These are phyloP conservation scores for Neodiprion pinetum DNA, from an alignment of 1,140 invertebrate genomes.

Conservation along the genomic window DNA sequence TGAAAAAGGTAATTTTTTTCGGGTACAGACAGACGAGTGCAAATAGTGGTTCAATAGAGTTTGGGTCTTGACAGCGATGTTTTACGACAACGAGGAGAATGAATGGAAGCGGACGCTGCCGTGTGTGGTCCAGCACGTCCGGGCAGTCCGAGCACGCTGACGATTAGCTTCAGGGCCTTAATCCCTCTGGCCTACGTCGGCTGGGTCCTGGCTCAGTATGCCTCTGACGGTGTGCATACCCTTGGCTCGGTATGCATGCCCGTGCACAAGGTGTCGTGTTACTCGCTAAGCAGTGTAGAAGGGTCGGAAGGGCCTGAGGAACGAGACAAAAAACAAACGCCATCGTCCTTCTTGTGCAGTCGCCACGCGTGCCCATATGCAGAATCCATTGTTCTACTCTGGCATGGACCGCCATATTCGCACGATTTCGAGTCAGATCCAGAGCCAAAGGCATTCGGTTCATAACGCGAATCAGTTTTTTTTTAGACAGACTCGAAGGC, in stretches of 20 bases:
- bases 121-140: slow-evolving; percentile 52
- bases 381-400: background rate
- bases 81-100: slow-evolving; percentile 29
- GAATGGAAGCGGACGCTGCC: slow-evolving; percentile 28
- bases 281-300: slow-evolving; percentile 47
- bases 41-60: slow-evolving; percentile 33
- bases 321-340: background rate
- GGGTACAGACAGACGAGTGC: background rate
- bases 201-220: background rate
- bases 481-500: too few species aligned
- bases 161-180: slow-evolving; percentile 48
- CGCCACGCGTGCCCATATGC: background rate
- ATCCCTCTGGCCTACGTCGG: slow-evolving; percentile 28
- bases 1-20: too few species aligned
- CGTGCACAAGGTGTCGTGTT: slow-evolving; percentile 42
- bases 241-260: slow-evolving; percentile 11
- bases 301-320: background rate
- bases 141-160: slow-evolving; percentile 33
- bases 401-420: too few species aligned
- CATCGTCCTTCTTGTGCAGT: background rate
- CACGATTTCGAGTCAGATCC: too few species aligned
- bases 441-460: too few species aligned
- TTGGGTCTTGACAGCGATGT: slow-evolving; percentile 41
- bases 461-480: too few species aligned
- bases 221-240: background rate